Evolutionary conservation across 2,888 invertebrate genomes (phyloP).

Genomic region (Rhingia rostrata): DNA sequence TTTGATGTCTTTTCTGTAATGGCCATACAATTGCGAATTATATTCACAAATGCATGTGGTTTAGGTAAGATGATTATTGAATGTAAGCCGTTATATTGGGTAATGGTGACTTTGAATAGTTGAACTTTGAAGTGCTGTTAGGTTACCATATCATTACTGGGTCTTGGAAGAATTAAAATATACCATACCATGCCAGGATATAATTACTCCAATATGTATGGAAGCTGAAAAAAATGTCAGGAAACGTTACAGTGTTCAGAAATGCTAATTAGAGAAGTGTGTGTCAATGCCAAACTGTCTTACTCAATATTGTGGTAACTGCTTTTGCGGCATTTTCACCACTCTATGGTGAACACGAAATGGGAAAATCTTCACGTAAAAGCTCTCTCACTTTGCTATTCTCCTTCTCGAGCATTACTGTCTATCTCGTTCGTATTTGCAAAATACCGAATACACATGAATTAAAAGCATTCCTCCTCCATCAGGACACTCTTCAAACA

Average conservation of each 20-base stretch:
- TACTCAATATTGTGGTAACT: slow-evolving; percentile 33
- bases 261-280: slow-evolving; percentile 2
- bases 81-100: slow-evolving; percentile 25
- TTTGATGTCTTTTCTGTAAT: slow-evolving; percentile 47
- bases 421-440: background rate
- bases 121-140: background rate
- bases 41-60: slow-evolving; percentile 32
- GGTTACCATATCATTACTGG: background rate
- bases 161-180: background rate
- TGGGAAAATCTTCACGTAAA: slow-evolving; percentile 11
- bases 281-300: slow-evolving; percentile 5
- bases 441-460: slow-evolving; percentile 11
- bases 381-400: slow-evolving; percentile 36
- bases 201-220: too few relatives aligned
- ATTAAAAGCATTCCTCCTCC: slow-evolving; percentile 15
- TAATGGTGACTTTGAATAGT: background rate
- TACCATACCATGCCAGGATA: too few relatives aligned
- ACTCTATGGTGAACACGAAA: slow-evolving; percentile 28
- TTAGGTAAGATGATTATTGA: slow-evolving; percentile 30
- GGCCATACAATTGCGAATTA: slow-evolving; percentile 2
- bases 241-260: background rate
- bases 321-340: slow-evolving; percentile 7
- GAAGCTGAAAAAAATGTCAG: slow-evolving; percentile 4
- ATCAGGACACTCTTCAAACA: slow-evolving; percentile 23
- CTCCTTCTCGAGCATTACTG: background rate